Percentiles rank a stretch among this genome's conserved stretches.
Conservation (phyloP, 2,113 vertebrate genomes). For the Plecotus auritus region DNA sequence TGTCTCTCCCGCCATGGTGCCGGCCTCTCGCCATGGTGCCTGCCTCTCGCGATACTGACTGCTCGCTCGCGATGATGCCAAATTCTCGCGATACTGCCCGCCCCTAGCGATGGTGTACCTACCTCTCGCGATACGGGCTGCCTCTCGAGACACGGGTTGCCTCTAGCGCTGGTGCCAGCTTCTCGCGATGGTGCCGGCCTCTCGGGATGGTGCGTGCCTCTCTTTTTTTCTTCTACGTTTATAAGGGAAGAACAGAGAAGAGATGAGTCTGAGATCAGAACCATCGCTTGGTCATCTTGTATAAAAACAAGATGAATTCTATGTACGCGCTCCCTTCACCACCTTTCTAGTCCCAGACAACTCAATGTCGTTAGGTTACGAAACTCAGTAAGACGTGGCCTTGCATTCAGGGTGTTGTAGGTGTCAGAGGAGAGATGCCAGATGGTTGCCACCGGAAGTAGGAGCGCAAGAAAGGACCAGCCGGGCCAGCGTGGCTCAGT, state of each 20-base stretch:
- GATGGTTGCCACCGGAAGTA: neutral
- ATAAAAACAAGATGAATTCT: neutral
- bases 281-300: neutral
- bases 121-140: too few relatives aligned
- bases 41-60: too few relatives aligned
- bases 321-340: neutral
- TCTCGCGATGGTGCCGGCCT: too few relatives aligned
- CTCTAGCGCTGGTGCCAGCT: rapidly evolving
- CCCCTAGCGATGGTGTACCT: too few relatives aligned
- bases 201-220: too few relatives aligned
- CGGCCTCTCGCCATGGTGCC: too few relatives aligned
- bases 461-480: neutral
- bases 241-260: neutral
- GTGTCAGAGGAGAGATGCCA: neutral
- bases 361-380: neutral
- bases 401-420: neutral
- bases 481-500: too few relatives aligned
- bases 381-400: neutral
- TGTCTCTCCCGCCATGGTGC: too few relatives aligned
- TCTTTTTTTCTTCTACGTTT: too few relatives aligned
- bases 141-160: too few relatives aligned
- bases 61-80: too few relatives aligned
- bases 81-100: too few relatives aligned
- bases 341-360: neutral
- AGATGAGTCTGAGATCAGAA: neutral